Conservation (phyloP, 2,888 invertebrate species). For the Polymixis flavicincta region DNA sequence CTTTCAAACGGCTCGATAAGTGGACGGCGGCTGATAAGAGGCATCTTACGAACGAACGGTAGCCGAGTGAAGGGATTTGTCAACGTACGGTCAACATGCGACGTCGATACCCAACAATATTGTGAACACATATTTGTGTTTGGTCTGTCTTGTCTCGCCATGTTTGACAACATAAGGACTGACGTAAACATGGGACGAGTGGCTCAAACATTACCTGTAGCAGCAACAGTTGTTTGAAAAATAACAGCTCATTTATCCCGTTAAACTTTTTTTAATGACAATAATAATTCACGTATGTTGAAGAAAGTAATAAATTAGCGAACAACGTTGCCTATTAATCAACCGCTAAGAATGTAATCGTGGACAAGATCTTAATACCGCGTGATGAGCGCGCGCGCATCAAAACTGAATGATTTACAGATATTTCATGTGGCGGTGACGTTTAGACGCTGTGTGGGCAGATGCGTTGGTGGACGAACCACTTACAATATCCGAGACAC, state of each 20-base stretch:
- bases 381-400: constrained; percentile 57
- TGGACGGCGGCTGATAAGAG: constrained; percentile 83
- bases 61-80: constrained; percentile 87
- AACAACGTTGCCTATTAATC: constrained; percentile 61
- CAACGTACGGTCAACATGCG: constrained; percentile 86
- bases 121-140: constrained; percentile 71
- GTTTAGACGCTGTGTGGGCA: constrained; percentile 57
- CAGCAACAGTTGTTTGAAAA: constrained; percentile 40
- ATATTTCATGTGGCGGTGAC: constrained; percentile 50
- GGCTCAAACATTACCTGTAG: constrained; percentile 19
- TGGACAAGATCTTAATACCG: constrained; percentile 50
- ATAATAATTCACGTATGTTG: constrained; percentile 29
- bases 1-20: constrained; percentile 84
- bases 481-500: constrained; percentile 59
- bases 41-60: constrained; percentile 82
- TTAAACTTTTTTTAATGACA: constrained; percentile 23
- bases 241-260: constrained; percentile 13
- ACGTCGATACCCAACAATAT: constrained; percentile 66
- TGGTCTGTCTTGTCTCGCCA: constrained; percentile 56
- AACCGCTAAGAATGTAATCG: constrained; percentile 54
- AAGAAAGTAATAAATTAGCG: constrained; percentile 53
- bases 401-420: constrained; percentile 64
- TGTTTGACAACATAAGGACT: constrained; percentile 53
- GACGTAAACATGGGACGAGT: constrained; percentile 49
- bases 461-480: constrained; percentile 61